Evolutionary conservation across 2,797 vertebrate species (phyloP).

Genomic region (Megaceryle alcyon): DNA sequence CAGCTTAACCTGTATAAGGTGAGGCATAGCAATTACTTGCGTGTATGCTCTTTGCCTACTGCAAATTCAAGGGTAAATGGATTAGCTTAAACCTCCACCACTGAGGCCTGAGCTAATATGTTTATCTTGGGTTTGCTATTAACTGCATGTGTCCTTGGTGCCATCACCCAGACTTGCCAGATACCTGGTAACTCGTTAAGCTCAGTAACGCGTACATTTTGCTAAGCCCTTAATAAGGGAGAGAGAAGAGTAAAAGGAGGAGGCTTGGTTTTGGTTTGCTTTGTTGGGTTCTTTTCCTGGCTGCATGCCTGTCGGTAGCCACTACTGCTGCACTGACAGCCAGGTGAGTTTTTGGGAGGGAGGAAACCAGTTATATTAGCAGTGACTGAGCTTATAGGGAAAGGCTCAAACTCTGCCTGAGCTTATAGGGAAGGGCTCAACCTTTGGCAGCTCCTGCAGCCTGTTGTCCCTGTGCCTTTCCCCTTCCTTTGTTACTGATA

Average conservation of each 20-base stretch:
- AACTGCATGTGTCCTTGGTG: background rate
- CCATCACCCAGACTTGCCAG: background rate
- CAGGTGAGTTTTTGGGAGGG: background rate
- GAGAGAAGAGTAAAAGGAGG: background rate
- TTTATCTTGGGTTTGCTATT: slow-evolving; percentile 9
- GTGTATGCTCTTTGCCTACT: rapidly evolving
- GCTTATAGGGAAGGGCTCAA: background rate
- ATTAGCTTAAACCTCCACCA: background rate
- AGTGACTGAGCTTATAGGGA: background rate
- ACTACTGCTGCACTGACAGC: background rate
- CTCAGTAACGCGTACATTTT: background rate
- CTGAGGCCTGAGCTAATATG: background rate
- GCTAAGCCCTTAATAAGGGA: background rate
- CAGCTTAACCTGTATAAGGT: background rate
- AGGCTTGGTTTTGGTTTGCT: background rate
- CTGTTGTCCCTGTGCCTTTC: background rate
- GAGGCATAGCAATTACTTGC: background rate
- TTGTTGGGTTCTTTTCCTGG: background rate
- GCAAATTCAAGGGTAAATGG: slow-evolving; percentile 21
- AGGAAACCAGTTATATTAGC: background rate
- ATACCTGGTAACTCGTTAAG: background rate
- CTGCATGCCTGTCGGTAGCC: background rate
- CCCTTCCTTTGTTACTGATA: background rate
- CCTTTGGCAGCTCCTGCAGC: background rate
- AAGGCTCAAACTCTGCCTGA: background rate